phyloP scores from a whole-genome alignment of 2,113 vertebrate species.

The Euleptes europaea region DNA sequence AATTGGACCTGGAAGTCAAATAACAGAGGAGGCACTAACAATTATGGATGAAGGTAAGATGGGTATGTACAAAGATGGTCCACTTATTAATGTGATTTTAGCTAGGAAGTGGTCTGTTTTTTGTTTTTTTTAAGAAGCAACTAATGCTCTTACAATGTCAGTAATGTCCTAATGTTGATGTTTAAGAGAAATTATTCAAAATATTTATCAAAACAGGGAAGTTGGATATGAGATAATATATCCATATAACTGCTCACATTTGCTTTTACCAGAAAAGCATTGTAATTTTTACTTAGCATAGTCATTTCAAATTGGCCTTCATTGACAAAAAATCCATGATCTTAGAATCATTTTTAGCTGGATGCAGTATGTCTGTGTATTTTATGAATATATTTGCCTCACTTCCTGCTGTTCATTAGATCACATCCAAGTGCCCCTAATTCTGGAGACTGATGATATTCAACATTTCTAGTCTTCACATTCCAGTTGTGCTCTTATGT shows the following conservation, averaged over 20 bases:
- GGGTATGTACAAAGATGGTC: slow-evolving; percentile 70
- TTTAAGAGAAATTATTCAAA: no score
- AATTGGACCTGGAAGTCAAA: slow-evolving; percentile 83
- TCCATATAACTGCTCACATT: not conserved
- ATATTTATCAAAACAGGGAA: slow-evolving; percentile 2
- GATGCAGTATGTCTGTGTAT: not conserved
- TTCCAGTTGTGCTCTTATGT: not conserved
- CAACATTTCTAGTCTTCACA: not conserved
- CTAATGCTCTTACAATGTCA: slow-evolving; percentile 12
- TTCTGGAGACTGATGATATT: not conserved
- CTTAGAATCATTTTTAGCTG: not conserved
- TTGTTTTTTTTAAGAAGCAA: not conserved
- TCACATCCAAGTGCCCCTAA: not conserved
- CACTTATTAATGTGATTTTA: not conserved
- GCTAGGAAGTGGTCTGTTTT: not conserved
- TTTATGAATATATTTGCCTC: not conserved
- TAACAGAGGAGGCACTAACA: slow-evolving; percentile 89
- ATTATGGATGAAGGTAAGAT: slow-evolving; percentile 93
- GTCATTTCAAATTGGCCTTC: not conserved
- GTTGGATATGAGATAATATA: not conserved
- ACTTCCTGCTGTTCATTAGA: not conserved
- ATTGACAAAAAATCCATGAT: not conserved
- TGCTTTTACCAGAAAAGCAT: not conserved
- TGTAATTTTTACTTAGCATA: not conserved
- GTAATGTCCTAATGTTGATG: slow-evolving; percentile 16